Base-by-base conservation (phyloP, 2,888 invertebrate genomes). In the Lacanobia wlatinum region DNA sequence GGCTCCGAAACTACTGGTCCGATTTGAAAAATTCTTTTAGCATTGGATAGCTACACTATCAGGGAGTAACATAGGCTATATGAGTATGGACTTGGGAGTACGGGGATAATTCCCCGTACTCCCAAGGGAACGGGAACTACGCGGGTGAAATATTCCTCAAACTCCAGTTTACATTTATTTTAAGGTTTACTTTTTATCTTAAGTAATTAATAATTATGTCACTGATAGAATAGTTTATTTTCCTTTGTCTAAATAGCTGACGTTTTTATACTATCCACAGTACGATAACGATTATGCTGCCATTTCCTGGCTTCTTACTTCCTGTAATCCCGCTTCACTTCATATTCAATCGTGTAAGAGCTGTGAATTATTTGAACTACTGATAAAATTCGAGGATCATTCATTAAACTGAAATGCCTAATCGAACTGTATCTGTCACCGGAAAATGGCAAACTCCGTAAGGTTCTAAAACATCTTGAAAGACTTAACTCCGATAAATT, bases 291-390 rank as follows among this genome's bases (percentile, higher is more conserved):
- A 73, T 38, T 67, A 67, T 23, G 34, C 7, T 12, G 58, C 34
- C 23, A 38, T 59, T 46, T 48, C 52, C 50, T 52, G 10, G 38
- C n/a, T 58, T 58, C 23, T 68, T 58, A 68, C 23, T 76, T 67
- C 50, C 40, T 76, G 34, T 40, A 28, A 65, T 40, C 7, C 23
- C 14, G 16, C 14, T 34, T 28, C 14, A 53, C 14, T 34, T 28
- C 14, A 53, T 53, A 21, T 43, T 21, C n/a, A 67, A 28, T 28
- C 46, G 23, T 53, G 18, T 62, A 61, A 71, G 8, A 40, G n/a
- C 23, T 23, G 16, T 46, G 14, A 52, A 23, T 38, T 34, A 5
- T 43, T 34, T 18, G 52, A 52, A n/a, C 10, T n/a, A 34, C 3
- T 21, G 14, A 34, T 21, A 52, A 50, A 58, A 62, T 16, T 38